Evolutionary conservation across 1,140 invertebrate genomes (phyloP).

Genomic region (Mya arenaria): DNA sequence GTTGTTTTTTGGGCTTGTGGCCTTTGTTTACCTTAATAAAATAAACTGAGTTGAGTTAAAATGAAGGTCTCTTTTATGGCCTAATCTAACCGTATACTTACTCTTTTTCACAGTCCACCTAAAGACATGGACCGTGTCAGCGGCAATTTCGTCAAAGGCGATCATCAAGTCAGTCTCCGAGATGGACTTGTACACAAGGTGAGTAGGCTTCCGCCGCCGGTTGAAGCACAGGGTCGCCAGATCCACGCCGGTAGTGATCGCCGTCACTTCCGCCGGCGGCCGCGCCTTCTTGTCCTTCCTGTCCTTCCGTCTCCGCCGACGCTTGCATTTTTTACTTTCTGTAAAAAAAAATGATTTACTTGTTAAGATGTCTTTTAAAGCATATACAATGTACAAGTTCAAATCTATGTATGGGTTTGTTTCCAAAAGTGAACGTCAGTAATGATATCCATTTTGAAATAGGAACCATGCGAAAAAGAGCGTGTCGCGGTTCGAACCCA

Average conservation of each 20-base stretch:
- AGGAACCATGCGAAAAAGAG: too few relatives aligned
- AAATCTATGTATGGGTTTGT: too few relatives aligned
- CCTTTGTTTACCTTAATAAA: too few relatives aligned
- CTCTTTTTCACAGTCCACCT: constrained; percentile 41
- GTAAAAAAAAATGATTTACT: too few relatives aligned
- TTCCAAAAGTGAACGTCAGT: too few relatives aligned
- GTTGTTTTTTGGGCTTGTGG: too few relatives aligned
- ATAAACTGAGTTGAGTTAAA: too few relatives aligned
- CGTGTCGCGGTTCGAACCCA: too few relatives aligned
- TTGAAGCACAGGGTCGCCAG: constrained; percentile 41
- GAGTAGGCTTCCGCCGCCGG: constrained; percentile 4
- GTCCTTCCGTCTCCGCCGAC: background rate
- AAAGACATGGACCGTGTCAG: constrained; percentile 14
- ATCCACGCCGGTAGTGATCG: constrained; percentile 2
- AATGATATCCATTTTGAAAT: too few relatives aligned
- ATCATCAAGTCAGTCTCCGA: constrained; percentile 40
- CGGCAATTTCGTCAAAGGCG: constrained; percentile 39
- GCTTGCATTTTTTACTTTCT: too few relatives aligned
- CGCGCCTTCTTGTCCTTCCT: constrained; percentile 12
- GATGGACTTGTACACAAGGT: constrained; percentile 46
- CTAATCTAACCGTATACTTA: background rate
- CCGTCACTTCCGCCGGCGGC: constrained; percentile 2
- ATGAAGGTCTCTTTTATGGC: background rate
- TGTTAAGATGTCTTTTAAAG: too few relatives aligned
- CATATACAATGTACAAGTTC: too few relatives aligned